Evolutionary conservation across 2,797 vertebrate genomes (phyloP).

Genomic region (Perdix hodgsoniae): DNA sequence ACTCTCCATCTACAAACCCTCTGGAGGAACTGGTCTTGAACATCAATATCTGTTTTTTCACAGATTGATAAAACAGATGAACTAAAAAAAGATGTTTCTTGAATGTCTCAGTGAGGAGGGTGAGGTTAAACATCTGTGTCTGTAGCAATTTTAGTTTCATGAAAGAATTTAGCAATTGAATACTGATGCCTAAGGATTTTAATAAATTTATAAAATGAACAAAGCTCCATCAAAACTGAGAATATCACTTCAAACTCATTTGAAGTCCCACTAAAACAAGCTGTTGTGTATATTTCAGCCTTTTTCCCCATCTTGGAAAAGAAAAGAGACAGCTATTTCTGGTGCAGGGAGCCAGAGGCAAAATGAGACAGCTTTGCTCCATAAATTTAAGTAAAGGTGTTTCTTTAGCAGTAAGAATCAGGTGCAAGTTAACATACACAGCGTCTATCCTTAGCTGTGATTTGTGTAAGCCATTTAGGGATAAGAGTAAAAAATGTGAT

Average conservation of each 20-base stretch:
- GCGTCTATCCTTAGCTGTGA: neutral
- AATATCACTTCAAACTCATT: neutral
- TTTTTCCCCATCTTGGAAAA: neutral
- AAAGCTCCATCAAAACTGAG: neutral
- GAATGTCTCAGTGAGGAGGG: neutral
- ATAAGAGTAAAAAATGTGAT: neutral
- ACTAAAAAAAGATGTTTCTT: neutral
- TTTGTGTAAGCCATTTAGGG: constrained; percentile 8
- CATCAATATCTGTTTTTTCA: neutral
- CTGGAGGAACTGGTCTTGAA: neutral
- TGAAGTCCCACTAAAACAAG: constrained; percentile 22
- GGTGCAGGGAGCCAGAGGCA: neutral
- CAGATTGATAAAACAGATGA: neutral
- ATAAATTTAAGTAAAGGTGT: constrained; percentile 27
- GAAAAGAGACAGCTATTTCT: neutral
- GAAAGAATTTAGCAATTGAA: neutral
- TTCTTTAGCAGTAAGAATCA: constrained; percentile 37
- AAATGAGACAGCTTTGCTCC: neutral
- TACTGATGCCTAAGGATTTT: neutral
- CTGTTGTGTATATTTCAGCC: neutral
- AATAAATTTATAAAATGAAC: neutral
- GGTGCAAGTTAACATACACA: neutral
- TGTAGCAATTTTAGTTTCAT: neutral
- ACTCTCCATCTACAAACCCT: neutral
- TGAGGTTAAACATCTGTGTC: neutral